These are phyloP conservation scores for Ophthalmolycus amberensis DNA, from an alignment of 2,113 vertebrate species.

Conservation along the genomic window DNA sequence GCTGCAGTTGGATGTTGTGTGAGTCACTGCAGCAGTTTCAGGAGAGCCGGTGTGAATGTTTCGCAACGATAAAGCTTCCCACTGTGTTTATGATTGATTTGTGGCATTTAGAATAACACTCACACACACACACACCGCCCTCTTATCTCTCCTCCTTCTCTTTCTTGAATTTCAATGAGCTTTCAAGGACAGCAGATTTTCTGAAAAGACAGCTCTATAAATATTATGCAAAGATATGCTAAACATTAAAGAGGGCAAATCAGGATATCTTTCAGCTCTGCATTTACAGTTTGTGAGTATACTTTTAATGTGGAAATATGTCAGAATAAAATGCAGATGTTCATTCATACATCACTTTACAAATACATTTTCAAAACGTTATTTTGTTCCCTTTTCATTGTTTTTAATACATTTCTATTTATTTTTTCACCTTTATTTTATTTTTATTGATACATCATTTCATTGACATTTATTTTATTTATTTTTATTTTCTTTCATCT, in stretches of 20 bases:
- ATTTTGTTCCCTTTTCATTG: neutral
- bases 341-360: neutral
- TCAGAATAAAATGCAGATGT: neutral
- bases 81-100: slow-evolving; percentile 43
- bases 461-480: neutral
- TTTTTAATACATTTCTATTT: neutral
- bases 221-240: slow-evolving; percentile 1
- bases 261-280: neutral
- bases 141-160: slow-evolving; percentile 13
- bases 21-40: slow-evolving; percentile 57
- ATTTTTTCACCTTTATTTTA: neutral
- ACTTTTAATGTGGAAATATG: neutral
- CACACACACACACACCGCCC: slow-evolving; percentile 9
- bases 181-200: slow-evolving; percentile 10
- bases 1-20: slow-evolving; percentile 38
- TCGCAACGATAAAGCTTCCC: slow-evolving; percentile 30
- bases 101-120: slow-evolving; percentile 26
- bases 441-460: neutral
- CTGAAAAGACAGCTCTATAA: neutral
- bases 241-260: neutral
- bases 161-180: slow-evolving; percentile 30
- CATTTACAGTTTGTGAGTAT: neutral
- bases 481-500: neutral
- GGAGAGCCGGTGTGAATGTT: slow-evolving; percentile 38
- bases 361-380: neutral